These are phyloP conservation scores for rat (Rattus norvegicus) DNA, from an alignment of 2,113 vertebrate genomes.

Conservation along the genomic window GRCr8 NC_086032.1:6731001-6731500, in stretches of 20 bases:
- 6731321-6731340: neutral
- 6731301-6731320: neutral
- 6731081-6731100: neutral
- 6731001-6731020: neutral
- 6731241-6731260: neutral
- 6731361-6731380: neutral
- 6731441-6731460: neutral
- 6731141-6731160: neutral
- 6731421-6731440: neutral
- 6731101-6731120: neutral
- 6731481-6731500: no score
- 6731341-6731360: neutral
- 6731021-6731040: neutral
- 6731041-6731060: conserved; percentile 23
- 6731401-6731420: neutral
- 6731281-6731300: neutral
- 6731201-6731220: neutral
- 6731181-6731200: neutral
- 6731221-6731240: neutral
- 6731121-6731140: neutral
- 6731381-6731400: neutral
- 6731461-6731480: no score
- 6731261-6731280: neutral
- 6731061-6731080: neutral
- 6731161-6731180: neutral